Percentiles rank a stretch among this genome's conserved stretches.
These are phyloP conservation scores for Sebastes taczanowskii DNA, from an alignment of 2,797 vertebrate genomes.

Conservation along the genomic window DNA sequence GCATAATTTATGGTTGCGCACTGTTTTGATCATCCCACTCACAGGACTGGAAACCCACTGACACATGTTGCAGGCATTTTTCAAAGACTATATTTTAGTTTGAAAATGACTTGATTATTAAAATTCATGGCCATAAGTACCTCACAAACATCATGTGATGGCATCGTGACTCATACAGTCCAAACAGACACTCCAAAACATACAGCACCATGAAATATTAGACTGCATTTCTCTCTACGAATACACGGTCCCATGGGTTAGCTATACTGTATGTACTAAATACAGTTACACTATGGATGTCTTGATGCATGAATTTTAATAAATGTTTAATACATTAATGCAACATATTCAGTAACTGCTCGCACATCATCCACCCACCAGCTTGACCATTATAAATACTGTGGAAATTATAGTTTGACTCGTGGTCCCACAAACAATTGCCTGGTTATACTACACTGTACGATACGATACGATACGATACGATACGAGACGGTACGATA, in stretches of 20 bases:
- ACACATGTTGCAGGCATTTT: background rate
- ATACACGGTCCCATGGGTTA: background rate
- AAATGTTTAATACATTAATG: too few relatives aligned
- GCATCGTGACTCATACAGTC: too few relatives aligned
- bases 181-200: background rate
- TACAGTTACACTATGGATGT: too few relatives aligned
- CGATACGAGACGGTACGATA: rapidly evolving
- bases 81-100: slow-evolving; percentile 8
- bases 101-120: slow-evolving; percentile 5
- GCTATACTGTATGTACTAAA: background rate
- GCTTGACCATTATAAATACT: too few relatives aligned
- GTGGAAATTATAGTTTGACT: too few relatives aligned
- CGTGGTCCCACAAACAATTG: too few relatives aligned
- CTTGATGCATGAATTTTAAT: too few relatives aligned
- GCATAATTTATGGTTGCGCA: slow-evolving; percentile 42
- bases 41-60: background rate
- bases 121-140: background rate
- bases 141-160: background rate
- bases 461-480: too few relatives aligned
- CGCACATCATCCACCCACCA: too few relatives aligned
- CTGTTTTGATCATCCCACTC: slow-evolving; percentile 23
- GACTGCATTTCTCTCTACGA: background rate
- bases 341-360: too few relatives aligned
- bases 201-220: background rate
- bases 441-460: too few relatives aligned